Base-by-base conservation (phyloP, 1,140 invertebrate genomes). In the Anastrepha obliqua region DNA sequence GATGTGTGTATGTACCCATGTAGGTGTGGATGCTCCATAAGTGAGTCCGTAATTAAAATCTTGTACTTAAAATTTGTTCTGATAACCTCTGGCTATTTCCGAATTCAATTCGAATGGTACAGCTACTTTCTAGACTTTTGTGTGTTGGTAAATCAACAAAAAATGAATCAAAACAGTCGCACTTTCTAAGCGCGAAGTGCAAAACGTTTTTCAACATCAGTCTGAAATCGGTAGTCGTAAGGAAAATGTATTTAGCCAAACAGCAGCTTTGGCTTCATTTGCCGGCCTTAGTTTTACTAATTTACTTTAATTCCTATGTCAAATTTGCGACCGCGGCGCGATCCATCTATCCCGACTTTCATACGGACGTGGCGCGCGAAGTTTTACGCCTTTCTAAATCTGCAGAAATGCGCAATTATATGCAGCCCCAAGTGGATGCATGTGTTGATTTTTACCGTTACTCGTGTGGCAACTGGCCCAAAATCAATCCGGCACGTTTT, bases 361-460 rank as follows among this genome's bases (percentile, higher is more conserved):
- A 86, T 29, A 87, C 74, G 3, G 62, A 64, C 15, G 20, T 15
- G 13, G 86, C 62, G 13, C 78, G 64, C 4, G 47, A 88, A 74
- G n/a, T 88, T 44, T 47, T 87, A 58, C 90, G 94, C 94, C 87
- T 89, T 87, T 81, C 92, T 44, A 92, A 92, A 87, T 89, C 91
- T 13, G 91, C 91, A 7, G 91, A 90, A 59, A 92, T 92, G 88
- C 87, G 85, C 4, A 90, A 89, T 78, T 91, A 89, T 20, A 90
- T 92, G 44, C 70, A 90, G 8, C 4, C 20, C 0, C 17, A 87
- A 0, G 94, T 95, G 1, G 93, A 96, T 89, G 96, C 97, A 0
- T 97, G 97, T 89, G 94, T 96, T 59, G 96, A 97, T 90, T 97
- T 97, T 91, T 97, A 97, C 89, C 88, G 94, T 44, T 96, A 96